Evolutionary conservation across 37 sponge, comb jelly and placozoan species (phyloP).

Genomic region (Crambe crambe): DNA sequence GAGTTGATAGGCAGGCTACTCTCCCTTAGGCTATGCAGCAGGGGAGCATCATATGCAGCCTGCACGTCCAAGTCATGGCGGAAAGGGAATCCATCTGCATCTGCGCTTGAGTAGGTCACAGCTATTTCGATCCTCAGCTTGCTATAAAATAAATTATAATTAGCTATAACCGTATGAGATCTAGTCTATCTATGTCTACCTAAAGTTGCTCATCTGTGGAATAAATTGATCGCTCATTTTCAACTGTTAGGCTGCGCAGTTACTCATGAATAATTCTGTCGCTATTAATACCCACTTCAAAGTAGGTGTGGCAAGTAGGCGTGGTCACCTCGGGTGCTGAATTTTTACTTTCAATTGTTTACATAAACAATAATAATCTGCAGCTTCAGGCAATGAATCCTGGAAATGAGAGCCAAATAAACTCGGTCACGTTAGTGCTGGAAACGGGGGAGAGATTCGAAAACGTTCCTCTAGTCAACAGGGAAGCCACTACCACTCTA

Average conservation of each 20-base stretch:
- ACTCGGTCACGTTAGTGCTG: constrained; percentile 5
- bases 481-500: constrained; percentile 9
- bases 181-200: too few relatives aligned
- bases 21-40: not conserved
- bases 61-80: not conserved
- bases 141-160: too few relatives aligned
- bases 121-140: not conserved
- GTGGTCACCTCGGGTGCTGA: not conserved
- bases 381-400: not conserved
- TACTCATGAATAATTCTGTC: too few relatives aligned
- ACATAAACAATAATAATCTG: too few relatives aligned
- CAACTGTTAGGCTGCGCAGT: too few relatives aligned
- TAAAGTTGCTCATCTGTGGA: too few relatives aligned
- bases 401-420: not conserved
- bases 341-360: too few relatives aligned
- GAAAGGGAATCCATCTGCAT: not conserved
- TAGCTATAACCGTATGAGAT: too few relatives aligned
- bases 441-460: constrained; percentile 53
- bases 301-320: not conserved
- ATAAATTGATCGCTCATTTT: not conserved
- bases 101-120: not conserved
- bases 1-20: not conserved
- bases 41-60: not conserved
- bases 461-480: constrained; percentile 6
- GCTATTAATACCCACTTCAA: too few relatives aligned